Conservation (phyloP, 2,888 invertebrate species). For the Drosophila phalerata region DNA sequence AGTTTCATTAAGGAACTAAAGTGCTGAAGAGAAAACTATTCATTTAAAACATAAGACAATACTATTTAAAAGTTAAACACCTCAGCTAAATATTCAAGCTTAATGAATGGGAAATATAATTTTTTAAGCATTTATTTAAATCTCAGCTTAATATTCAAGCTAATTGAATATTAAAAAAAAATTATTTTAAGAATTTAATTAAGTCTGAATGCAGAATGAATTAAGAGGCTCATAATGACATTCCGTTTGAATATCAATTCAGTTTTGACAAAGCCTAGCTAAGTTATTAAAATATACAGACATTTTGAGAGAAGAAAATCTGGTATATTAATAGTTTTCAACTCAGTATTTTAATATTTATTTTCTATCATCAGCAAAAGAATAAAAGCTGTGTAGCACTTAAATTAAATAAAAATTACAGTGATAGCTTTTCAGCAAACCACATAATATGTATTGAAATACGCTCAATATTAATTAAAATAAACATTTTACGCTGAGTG, state of each 20-base stretch:
- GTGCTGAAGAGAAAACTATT: no score
- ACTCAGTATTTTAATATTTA: background rate
- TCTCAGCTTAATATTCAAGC: no score
- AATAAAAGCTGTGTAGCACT: background rate
- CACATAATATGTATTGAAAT: constrained; percentile 9
- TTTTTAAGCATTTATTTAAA: no score
- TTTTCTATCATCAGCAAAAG: background rate
- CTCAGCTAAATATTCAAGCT: no score
- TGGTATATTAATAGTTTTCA: background rate
- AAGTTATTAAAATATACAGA: background rate
- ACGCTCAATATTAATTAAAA: constrained; percentile 34
- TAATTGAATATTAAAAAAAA: no score
- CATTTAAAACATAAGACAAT: no score
- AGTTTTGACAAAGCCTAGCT: background rate
- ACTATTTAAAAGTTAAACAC: no score
- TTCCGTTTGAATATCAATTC: no score
- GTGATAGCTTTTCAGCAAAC: background rate
- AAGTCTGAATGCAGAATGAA: no score
- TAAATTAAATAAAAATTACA: constrained; percentile 19
- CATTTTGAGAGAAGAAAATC: background rate
- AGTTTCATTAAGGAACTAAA: no score
- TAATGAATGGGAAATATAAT: background rate
- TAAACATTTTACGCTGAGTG: constrained; percentile 11
- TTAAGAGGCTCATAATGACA: background rate
- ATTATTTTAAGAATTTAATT: no score